Percentiles rank a stretch among this genome's conserved stretches.
These are phyloP conservation scores for Stigmatopora argus DNA, from an alignment of 2,113 vertebrate species.

Conservation along the genomic window DNA sequence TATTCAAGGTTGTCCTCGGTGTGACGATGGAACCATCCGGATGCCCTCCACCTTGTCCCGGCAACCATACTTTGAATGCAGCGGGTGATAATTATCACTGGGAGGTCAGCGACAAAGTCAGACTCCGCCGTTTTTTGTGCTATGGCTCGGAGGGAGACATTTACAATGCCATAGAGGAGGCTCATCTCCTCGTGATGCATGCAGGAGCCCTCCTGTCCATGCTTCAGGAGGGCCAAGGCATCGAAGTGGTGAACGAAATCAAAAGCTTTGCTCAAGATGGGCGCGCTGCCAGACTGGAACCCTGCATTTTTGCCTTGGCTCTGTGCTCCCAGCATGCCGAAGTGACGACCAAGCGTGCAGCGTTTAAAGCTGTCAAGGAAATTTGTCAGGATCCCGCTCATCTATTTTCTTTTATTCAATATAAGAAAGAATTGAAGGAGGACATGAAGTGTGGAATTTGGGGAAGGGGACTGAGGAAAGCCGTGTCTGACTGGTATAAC, in stretches of 20 bases:
- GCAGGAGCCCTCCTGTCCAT: constrained; percentile 74
- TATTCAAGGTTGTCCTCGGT: constrained; percentile 17
- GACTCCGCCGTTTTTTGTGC: constrained; percentile 83
- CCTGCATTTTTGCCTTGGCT: constrained; percentile 82
- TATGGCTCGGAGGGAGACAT: constrained; percentile 80
- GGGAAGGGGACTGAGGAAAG: constrained; percentile 89
- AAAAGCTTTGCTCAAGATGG: constrained; percentile 76
- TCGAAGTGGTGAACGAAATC: constrained; percentile 83
- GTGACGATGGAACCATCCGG: constrained; percentile 63
- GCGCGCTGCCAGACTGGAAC: constrained; percentile 68
- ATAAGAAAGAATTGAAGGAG: constrained; percentile 88
- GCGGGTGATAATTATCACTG: constrained; percentile 45
- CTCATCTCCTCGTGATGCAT: constrained; percentile 65
- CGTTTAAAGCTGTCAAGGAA: constrained; percentile 82
- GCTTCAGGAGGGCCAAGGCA: constrained; percentile 81
- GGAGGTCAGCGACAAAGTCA: constrained; percentile 72
- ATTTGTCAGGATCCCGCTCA: constrained; percentile 80
- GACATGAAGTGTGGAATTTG: constrained; percentile 92
- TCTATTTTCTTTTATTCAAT: constrained; percentile 88
- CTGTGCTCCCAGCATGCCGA: constrained; percentile 87
- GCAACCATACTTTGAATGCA: constrained; percentile 58
- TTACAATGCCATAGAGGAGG: constrained; percentile 76
- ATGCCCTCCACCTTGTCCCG: constrained; percentile 27
- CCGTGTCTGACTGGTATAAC: constrained; percentile 91
- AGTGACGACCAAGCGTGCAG: constrained; percentile 80